These are phyloP conservation scores for Cartodere bifasciata DNA, from an alignment of 2,888 invertebrate genomes.

Conservation along the genomic window DNA sequence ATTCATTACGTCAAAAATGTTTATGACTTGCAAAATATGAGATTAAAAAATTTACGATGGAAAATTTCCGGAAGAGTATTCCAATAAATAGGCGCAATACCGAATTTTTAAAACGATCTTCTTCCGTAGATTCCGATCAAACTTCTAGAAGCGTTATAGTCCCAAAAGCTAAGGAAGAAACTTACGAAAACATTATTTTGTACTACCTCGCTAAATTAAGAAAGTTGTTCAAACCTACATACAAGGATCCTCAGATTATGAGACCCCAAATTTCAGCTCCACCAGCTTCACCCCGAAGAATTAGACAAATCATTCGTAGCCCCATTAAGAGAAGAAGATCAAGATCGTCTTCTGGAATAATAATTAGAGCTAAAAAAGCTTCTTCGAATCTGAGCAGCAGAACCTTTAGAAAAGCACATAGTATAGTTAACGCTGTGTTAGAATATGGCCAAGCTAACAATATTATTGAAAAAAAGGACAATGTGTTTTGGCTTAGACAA, in stretches of 20 bases:
- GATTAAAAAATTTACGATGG: too few relatives aligned
- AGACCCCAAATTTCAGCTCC: background rate
- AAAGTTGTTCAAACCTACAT: conserved; percentile 14
- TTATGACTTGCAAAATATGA: too few relatives aligned
- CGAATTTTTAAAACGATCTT: too few relatives aligned
- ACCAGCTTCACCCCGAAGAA: background rate
- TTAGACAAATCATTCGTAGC: background rate
- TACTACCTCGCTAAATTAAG: conserved; percentile 21
- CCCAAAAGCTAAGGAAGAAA: conserved; percentile 9
- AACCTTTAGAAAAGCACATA: too few relatives aligned
- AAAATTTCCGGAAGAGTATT: too few relatives aligned
- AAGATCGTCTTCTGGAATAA: background rate
- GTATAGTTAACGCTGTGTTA: background rate
- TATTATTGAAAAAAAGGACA: background rate
- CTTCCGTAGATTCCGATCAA: too few relatives aligned
- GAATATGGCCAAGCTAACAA: conserved; percentile 1
- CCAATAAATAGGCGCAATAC: too few relatives aligned
- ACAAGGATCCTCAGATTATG: background rate
- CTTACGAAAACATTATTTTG: conserved; percentile 20
- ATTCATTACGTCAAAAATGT: too few relatives aligned
- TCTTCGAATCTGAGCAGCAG: too few relatives aligned
- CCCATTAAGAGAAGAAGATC: background rate
- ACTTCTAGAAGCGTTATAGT: too few relatives aligned
- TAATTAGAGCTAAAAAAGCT: background rate
- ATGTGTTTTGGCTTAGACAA: background rate